Evolutionary conservation across 2,113 vertebrate genomes (phyloP).

Genomic region (Sinocyclocheilus grahami): DNA sequence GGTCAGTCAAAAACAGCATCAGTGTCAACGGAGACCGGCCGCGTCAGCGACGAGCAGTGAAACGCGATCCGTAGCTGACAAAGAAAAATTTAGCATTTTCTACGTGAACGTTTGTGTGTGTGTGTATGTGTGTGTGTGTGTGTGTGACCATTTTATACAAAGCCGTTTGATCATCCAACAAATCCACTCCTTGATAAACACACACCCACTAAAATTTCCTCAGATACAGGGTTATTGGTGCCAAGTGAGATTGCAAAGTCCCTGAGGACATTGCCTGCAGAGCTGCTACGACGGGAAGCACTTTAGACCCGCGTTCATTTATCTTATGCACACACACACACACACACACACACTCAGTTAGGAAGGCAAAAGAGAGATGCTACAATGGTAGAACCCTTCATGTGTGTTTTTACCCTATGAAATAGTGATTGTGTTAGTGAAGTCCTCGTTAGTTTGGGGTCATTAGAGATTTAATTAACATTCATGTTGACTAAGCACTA

Average conservation of each 20-base stretch:
- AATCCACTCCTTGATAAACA: not conserved
- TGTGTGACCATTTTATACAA: not conserved
- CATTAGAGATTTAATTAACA: constrained; percentile 40
- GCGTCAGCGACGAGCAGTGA: constrained; percentile 14
- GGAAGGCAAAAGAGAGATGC: not conserved
- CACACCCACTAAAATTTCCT: constrained; percentile 25
- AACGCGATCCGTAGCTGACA: constrained; percentile 41
- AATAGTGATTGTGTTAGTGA: constrained; percentile 26
- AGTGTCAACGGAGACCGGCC: not conserved
- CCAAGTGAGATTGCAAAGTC: constrained; percentile 36
- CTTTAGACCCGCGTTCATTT: constrained; percentile 22
- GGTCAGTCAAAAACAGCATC: not conserved
- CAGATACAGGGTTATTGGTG: constrained; percentile 37
- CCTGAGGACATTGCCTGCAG: not conserved
- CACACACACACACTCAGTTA: not conserved
- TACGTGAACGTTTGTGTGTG: constrained; percentile 12
- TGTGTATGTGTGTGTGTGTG: constrained; percentile 14
- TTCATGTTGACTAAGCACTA: constrained; percentile 39
- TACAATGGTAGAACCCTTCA: not conserved
- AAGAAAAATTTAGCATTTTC: constrained; percentile 1
- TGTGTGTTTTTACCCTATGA: not conserved
- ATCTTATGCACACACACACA: constrained; percentile 18
- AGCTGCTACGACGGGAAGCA: not conserved
- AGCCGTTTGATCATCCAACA: not conserved
- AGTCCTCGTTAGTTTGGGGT: constrained; percentile 23